Conservation (phyloP, 2,113 vertebrate genomes). For the Murina feae region DNA sequence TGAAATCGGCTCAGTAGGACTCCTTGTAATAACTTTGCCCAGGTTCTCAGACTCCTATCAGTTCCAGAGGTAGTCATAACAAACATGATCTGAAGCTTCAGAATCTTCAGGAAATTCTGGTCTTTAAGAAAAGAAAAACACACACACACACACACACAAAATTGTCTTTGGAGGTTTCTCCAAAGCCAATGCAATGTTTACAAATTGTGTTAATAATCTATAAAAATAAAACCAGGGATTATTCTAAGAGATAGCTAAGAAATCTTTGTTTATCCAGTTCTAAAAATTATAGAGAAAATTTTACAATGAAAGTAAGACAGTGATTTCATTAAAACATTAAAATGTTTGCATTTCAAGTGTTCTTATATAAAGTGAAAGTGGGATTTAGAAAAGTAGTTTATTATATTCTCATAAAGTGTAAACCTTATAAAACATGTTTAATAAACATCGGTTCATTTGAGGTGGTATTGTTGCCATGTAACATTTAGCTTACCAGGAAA, state of each 20-base stretch:
- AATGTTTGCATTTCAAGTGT: not conserved
- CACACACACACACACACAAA: not conserved
- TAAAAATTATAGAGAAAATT: constrained; percentile 6
- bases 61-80: constrained; percentile 65
- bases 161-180: constrained; percentile 22
- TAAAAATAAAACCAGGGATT: constrained; percentile 41
- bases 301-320: not conserved
- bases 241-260: constrained; percentile 24
- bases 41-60: constrained; percentile 75
- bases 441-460: not conserved
- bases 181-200: constrained; percentile 45
- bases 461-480: not conserved
- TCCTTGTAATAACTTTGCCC: constrained; percentile 73
- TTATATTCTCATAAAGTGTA: not conserved
- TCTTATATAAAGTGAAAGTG: not conserved
- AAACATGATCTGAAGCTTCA: constrained; percentile 53
- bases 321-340: not conserved
- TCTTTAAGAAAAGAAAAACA: not conserved
- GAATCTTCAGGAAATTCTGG: constrained; percentile 58
- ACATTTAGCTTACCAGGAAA: not conserved
- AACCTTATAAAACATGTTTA: not conserved
- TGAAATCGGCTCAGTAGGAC: constrained; percentile 74
- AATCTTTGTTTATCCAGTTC: not conserved
- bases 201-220: constrained; percentile 14
- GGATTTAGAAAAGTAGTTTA: not conserved